Evolutionary conservation across 2,113 vertebrate species (phyloP), one percentile per base, ranked within the genome.

Genomic region (Origma solitaria): DNA sequence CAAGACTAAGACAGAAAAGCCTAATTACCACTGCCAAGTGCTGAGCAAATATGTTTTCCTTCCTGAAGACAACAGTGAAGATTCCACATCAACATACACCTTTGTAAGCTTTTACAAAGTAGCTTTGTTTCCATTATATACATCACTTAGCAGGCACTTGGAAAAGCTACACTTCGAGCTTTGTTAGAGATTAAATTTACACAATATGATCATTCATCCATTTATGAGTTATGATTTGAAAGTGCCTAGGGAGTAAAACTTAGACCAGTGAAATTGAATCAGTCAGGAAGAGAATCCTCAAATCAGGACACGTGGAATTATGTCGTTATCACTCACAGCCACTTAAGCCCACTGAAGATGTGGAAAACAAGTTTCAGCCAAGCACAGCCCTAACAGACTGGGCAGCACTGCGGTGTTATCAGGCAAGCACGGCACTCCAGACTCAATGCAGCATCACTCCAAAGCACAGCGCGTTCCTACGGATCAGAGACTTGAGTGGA

Each of bases 351-450:
- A 33, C 10, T 3, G 3, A 16, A 11, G 23, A 22, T 0, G 0
- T 5, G 7, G 21, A 38, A 44, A 60, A 11, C 15, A 71, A 57
- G 8, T 14, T 66, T 7, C 27, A n/a, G 0, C 2, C 8, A 14
- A 47, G 42, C 24, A 22, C 10, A 50, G 0, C 10, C 17, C 1
- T n/a, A 4, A 0, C 0, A 13, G 24, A 24, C 4, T 0, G 18
- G 47, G 23, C 4, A 28, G 8, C 31, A 3, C 21, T 4, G 16
- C 0, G 5, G 6, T 6, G 35, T 1, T 15, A 27, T 0, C 30
- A 35, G 7, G 28, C 8, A 13, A 17, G 5, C 21, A 8, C 5
- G 1, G 7, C 65, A 15, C 5, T 17, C 24, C 50, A 19, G 60
- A 9, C 15, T 33, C 20, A 4, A 1, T 0, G 14, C 35, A 60